phyloP scores from a whole-genome alignment of 1,140 invertebrate genomes.

The Colletes gigas region DNA sequence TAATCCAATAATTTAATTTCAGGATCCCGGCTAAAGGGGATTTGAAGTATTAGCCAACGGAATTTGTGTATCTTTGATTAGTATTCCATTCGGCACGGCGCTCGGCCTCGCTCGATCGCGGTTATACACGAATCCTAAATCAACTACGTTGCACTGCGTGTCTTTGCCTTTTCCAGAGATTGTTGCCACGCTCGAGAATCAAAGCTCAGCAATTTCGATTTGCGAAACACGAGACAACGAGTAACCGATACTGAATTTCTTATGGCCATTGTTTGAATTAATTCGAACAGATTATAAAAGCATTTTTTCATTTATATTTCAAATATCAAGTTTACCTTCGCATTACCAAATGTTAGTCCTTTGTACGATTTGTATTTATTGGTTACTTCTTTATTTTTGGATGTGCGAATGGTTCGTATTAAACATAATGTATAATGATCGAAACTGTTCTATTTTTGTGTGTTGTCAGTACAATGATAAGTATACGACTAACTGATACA shows the following conservation, averaged over 20 bases:
- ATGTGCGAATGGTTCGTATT: too few species aligned
- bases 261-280: too few species aligned
- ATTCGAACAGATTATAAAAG: too few species aligned
- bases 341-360: too few species aligned
- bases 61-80: slow-evolving; percentile 82
- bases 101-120: slow-evolving; percentile 77
- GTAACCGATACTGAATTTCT: neutral
- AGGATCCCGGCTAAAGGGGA: slow-evolving; percentile 78
- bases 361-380: too few species aligned
- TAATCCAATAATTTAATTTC: slow-evolving; percentile 82
- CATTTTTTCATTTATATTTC: too few species aligned
- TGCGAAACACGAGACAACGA: neutral
- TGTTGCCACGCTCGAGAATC: neutral
- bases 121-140: slow-evolving; percentile 79
- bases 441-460: too few species aligned
- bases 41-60: slow-evolving; percentile 80
- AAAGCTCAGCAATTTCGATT: slow-evolving; percentile 1
- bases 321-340: too few species aligned
- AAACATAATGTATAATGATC: too few species aligned
- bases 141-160: slow-evolving; percentile 66
- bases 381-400: too few species aligned
- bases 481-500: too few species aligned
- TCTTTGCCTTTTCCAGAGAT: slow-evolving; percentile 62
- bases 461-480: too few species aligned
- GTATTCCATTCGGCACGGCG: slow-evolving; percentile 77